Base-by-base conservation (phyloP, 2,797 vertebrate species). In the Adrianichthys oophorus region DNA sequence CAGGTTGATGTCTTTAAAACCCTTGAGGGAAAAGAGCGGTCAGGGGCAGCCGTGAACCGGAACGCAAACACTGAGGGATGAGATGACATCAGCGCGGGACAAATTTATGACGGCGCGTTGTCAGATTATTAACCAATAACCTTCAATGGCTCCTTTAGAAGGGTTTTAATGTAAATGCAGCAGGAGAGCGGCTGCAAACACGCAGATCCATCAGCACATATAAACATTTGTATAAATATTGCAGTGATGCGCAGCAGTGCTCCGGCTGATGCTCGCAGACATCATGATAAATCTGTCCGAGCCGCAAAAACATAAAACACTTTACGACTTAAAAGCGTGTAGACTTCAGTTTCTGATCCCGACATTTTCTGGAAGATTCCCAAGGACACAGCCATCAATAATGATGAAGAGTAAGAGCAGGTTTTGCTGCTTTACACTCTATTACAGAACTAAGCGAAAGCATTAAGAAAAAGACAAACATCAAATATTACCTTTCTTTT, bases 1-100 rank as follows among this genome's bases (percentile, higher is more conserved):
- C 68, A 99, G 92, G 85, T 96, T 95, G 89, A 98, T 98, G 84
- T 98, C 97, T 84, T 98, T 99, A 86, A 99, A 98, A 52, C 97
- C 97, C 97, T 99, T 82, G 1, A 59, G 32, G 32, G 15, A 15
- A 46, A 19, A 68, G 19, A 56, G 4, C 1, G 44, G 41, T 59
- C 57, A 77, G 2, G 46, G 48, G 7, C 32, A 41, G 51, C 53
- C 56, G 45, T 12, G 40, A 45, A 41, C 56, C 73, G 63, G 5
- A 42, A 16, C 8, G 43, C n/a, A 42, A 4, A 16, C 24, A 32
- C 10, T 32, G 2, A 3, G 10, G 15, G 1, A 26, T 12, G 2
- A 16, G 44, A 41, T 24, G 29, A 16, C 41, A 16, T 41, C 41
- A 13, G 12, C 37, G 14, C 37, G 4, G 37, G 4, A 14, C 19